phyloP scores from a whole-genome alignment of 2,113 vertebrate genomes.

The Phainopepla nitens region DNA sequence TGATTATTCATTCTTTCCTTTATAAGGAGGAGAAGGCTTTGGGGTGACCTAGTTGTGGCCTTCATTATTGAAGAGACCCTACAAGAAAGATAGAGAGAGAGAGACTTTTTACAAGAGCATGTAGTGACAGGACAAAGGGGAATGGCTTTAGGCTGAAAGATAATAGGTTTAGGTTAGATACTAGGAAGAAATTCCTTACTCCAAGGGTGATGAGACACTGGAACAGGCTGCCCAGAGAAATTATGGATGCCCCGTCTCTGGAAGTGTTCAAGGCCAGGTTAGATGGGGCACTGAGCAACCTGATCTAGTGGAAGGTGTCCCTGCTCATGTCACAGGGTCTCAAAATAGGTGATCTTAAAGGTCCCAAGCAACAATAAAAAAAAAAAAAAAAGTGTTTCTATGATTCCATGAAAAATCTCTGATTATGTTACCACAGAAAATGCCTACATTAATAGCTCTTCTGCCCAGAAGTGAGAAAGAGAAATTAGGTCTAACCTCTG shows the following conservation, averaged over 20 bases:
- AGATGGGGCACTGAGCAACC: background rate
- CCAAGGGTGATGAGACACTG: background rate
- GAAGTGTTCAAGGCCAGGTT: background rate
- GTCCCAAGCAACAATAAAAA: no score
- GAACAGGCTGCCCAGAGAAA: background rate
- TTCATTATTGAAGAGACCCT: background rate
- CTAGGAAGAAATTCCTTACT: background rate
- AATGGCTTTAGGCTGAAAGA: background rate
- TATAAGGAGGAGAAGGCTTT: background rate
- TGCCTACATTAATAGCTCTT: background rate
- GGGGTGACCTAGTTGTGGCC: background rate
- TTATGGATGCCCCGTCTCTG: background rate
- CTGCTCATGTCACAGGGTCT: fast-evolving
- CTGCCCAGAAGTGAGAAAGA: background rate
- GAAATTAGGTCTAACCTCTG: background rate
- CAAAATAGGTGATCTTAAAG: background rate
- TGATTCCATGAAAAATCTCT: background rate
- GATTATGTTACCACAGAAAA: background rate
- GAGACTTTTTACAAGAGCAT: background rate
- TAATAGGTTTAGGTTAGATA: background rate
- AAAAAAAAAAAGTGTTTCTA: no score
- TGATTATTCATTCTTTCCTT: background rate
- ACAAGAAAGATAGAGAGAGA: no score
- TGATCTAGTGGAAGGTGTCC: no score
- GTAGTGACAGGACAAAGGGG: background rate